Percentiles rank a stretch among this genome's conserved stretches.
These are phyloP conservation scores for Lagorchestes hirsutus DNA, from an alignment of 2,797 vertebrate genomes.

Conservation along the genomic window DNA sequence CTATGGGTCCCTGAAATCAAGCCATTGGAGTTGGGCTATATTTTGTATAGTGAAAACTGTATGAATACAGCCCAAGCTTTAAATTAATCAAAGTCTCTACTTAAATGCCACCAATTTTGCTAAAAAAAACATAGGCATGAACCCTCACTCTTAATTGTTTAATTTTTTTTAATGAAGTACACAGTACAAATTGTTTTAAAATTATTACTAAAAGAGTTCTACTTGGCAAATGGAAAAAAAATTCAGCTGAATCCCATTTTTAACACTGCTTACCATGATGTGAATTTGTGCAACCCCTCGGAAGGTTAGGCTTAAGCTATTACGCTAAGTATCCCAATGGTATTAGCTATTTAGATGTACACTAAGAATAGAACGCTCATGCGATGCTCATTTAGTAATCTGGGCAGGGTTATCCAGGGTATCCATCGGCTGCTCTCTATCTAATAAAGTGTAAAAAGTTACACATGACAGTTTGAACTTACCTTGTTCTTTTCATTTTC, in stretches of 20 bases:
- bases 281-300: conserved; percentile 9
- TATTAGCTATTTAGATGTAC: conserved; percentile 16
- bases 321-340: conserved; percentile 51
- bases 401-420: background rate
- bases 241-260: conserved; percentile 37
- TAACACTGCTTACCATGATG: conserved; percentile 33
- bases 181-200: conserved; percentile 37
- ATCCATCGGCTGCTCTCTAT: background rate
- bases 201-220: conserved; percentile 35
- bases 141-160: background rate
- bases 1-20: background rate
- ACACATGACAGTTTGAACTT: conserved; percentile 59
- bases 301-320: conserved; percentile 54
- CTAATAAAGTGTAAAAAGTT: conserved; percentile 35
- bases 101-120: background rate
- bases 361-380: conserved; percentile 34
- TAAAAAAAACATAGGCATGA: background rate
- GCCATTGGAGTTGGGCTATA: conserved; percentile 26
- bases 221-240: conserved; percentile 46
- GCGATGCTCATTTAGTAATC: background rate
- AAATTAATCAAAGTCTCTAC: background rate
- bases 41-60: conserved; percentile 32
- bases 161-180: background rate
- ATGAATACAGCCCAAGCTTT: conserved; percentile 26
- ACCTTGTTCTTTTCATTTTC: conserved; percentile 96